A percentile compares a stretch with the other conserved stretches of the same genome.
Conservation (phyloP, 2,113 vertebrate genomes). For the Spheniscus mendiculus region DNA sequence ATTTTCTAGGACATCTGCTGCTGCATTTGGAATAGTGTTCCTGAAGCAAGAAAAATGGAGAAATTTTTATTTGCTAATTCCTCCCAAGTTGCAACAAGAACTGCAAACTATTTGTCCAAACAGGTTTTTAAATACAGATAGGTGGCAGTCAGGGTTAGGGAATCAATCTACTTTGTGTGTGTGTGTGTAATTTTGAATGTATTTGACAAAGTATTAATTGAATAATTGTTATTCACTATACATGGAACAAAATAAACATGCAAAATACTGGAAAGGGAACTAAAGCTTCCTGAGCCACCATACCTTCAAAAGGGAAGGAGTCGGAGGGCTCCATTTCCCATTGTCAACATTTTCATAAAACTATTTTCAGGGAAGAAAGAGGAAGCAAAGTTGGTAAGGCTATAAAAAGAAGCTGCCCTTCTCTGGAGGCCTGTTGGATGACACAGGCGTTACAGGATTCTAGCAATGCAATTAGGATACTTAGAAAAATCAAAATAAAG, state of each 20-base stretch:
- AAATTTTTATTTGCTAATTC: background rate
- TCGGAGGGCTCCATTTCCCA: background rate
- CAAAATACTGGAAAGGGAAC: background rate
- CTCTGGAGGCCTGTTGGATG: background rate
- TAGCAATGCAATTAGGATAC: background rate
- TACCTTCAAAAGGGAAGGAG: background rate
- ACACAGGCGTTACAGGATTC: background rate
- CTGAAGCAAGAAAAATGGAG: background rate
- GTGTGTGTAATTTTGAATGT: background rate
- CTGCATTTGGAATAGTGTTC: background rate
- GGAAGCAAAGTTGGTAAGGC: background rate
- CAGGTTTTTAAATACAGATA: background rate
- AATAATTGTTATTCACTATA: background rate
- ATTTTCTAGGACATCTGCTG: background rate
- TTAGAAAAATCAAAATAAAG: background rate
- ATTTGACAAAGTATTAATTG: background rate
- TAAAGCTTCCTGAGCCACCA: background rate
- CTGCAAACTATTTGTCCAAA: background rate
- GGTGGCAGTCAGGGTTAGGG: background rate
- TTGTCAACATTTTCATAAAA: background rate
- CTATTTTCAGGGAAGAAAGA: background rate
- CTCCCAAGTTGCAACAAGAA: background rate
- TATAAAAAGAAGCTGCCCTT: background rate
- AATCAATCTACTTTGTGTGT: background rate
- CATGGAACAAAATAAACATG: background rate